Base-by-base conservation (phyloP, 1,140 invertebrate species). In the Gryon sp. region DNA sequence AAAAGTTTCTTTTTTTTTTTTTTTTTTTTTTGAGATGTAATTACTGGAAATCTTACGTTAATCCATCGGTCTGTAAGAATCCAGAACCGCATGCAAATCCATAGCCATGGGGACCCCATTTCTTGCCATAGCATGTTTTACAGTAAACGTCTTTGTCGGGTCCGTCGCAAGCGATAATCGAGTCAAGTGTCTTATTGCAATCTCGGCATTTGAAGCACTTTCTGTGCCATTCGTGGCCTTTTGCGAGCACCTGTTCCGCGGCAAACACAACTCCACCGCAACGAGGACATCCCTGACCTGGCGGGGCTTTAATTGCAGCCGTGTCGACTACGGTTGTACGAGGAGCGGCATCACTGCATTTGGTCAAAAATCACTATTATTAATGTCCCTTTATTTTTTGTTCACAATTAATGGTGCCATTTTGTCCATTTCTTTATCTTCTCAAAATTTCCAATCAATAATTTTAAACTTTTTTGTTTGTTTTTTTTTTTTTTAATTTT, bases 181-280 rank as follows among this genome's bases (percentile, higher is more conserved):
- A 98, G 84, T 98, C 96, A 43, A 98, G 90, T 14, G 94, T 95
- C 83, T 96, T 96, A 78, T 93, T 94, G 88, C 98, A 99, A 78
- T 96, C 95, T 86, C 91, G 93, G 88, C 98, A 99, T 87, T 98
- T 99, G 91, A 98, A 99, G 90, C 98, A 99, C 89, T 99, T 99
- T 90, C 98, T 93, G 91, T 96, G 98, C 97, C 96, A 99, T 89
- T 97, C 96, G 83, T 95, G 92, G 55, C 94, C 92, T 84, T 95
- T 96, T 24, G 95, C 95, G 15, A 97, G 89, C 34, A 97, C 95
- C 87, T 95, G 93, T 85, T 98, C 96, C 43, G 96, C 96, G 34
- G 95, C 95, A 84, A 95, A 98, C 0, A 98, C 96, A 1, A 94
- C 93, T 28, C 95, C 96, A 22, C 95, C 95, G 84, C 96, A 98